phyloP scores from a whole-genome alignment of 2,888 invertebrate species.

The Carcina quercana region DNA sequence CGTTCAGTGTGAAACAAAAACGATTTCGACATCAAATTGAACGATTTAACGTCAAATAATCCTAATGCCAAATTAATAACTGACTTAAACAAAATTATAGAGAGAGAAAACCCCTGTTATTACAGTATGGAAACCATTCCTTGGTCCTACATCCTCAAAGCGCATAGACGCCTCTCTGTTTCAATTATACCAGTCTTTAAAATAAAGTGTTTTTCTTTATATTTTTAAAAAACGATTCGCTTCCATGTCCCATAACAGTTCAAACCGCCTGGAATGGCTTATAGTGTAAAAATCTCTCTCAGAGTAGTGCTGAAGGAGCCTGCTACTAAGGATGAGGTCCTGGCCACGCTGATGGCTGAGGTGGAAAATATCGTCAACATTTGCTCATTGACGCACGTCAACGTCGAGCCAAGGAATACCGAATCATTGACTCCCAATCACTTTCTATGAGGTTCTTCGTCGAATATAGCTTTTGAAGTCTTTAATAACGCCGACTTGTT shows the following conservation, averaged over 20 bases:
- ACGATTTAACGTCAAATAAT: too few species aligned
- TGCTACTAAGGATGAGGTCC: slow-evolving; percentile 2
- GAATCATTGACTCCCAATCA: slow-evolving; percentile 11
- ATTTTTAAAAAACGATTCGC: too few species aligned
- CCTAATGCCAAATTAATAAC: too few species aligned
- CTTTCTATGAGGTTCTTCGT: slow-evolving; percentile 3
- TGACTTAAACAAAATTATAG: too few species aligned
- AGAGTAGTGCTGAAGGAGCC: slow-evolving; percentile 1
- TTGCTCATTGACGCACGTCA: slow-evolving; percentile 4
- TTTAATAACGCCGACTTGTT: background rate
- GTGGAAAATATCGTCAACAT: slow-evolving; percentile 5
- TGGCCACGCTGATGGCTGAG: slow-evolving; percentile 8
- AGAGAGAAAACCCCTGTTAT: too few species aligned
- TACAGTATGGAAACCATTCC: too few species aligned
- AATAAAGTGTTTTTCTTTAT: too few species aligned
- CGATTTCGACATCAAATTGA: too few species aligned
- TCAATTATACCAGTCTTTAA: too few species aligned
- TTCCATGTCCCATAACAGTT: slow-evolving; percentile 13
- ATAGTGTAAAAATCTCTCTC: slow-evolving; percentile 16
- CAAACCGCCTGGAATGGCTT: slow-evolving; percentile 18
- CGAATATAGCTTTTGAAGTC: background rate
- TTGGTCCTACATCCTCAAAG: too few species aligned
- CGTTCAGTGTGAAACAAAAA: too few species aligned
- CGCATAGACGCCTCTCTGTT: too few species aligned
- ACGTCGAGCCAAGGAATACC: slow-evolving; percentile 2